Conservation (phyloP, 2,888 invertebrate genomes). For the Acrobasis suavella region DNA sequence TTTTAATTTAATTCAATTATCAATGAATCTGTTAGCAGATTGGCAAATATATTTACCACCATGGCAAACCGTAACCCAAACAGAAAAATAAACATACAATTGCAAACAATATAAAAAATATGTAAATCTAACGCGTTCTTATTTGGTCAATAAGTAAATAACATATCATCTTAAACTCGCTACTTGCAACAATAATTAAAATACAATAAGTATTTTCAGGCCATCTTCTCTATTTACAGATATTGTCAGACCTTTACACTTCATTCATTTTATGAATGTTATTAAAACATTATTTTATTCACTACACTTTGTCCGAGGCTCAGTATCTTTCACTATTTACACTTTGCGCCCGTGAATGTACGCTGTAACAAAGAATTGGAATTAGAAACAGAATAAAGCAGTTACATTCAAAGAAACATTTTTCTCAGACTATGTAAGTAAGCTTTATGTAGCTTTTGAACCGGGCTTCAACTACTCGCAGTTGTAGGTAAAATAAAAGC, state of each 20-base stretch:
- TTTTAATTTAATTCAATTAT: no score
- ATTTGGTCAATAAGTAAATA: background rate
- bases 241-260: background rate
- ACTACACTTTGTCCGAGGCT: conserved; percentile 12
- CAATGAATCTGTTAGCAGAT: no score
- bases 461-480: no score
- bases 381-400: background rate
- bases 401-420: no score
- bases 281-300: background rate
- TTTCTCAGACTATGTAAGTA: no score
- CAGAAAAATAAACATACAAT: no score
- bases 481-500: no score
- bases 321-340: conserved; percentile 40
- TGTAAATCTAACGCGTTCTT: no score
- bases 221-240: background rate
- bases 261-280: background rate
- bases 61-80: no score
- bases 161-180: background rate
- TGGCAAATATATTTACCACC: no score
- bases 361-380: conserved; percentile 55
- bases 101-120: background rate
- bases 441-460: no score
- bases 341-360: conserved; percentile 69
- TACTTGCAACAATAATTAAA: background rate
- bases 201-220: background rate